Evolutionary conservation across 2,888 invertebrate species (phyloP).

Genomic region (Germaria angustata): DNA sequence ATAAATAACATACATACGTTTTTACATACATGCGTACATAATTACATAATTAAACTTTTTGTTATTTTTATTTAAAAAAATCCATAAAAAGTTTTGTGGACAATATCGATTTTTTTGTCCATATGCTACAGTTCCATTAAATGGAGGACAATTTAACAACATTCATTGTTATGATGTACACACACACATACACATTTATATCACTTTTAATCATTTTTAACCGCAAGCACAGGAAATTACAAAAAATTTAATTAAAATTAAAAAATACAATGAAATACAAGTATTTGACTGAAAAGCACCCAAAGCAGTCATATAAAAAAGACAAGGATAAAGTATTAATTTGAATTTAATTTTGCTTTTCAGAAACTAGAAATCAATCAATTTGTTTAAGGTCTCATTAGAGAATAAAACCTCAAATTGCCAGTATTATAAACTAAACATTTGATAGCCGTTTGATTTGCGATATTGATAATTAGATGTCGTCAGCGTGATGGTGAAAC

Average conservation of each 20-base stretch:
- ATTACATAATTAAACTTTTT: neutral
- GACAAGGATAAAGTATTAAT: neutral
- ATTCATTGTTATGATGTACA: too few species aligned
- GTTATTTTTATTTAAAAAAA: neutral
- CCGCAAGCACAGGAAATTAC: conserved; percentile 23
- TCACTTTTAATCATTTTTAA: conserved; percentile 9
- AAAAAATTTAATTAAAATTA: neutral
- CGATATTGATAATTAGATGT: conserved; percentile 16
- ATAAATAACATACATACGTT: too few species aligned
- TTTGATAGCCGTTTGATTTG: neutral
- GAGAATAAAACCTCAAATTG: too few species aligned
- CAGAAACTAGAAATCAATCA: neutral
- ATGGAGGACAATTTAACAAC: conserved; percentile 2
- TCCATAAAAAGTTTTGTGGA: conserved; percentile 7
- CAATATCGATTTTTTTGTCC: conserved; percentile 18
- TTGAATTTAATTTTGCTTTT: neutral
- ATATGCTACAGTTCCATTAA: too few species aligned
- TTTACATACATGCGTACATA: too few species aligned
- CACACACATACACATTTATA: too few species aligned
- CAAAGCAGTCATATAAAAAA: too few species aligned
- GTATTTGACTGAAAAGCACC: neutral
- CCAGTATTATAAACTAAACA: too few species aligned
- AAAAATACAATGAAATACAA: neutral
- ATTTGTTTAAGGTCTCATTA: neutral
- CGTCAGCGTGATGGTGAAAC: neutral